Percentiles rank a stretch among this genome's conserved stretches.
phyloP scores from a whole-genome alignment of 2,113 vertebrate species.

The Cisticola juncidis region DNA sequence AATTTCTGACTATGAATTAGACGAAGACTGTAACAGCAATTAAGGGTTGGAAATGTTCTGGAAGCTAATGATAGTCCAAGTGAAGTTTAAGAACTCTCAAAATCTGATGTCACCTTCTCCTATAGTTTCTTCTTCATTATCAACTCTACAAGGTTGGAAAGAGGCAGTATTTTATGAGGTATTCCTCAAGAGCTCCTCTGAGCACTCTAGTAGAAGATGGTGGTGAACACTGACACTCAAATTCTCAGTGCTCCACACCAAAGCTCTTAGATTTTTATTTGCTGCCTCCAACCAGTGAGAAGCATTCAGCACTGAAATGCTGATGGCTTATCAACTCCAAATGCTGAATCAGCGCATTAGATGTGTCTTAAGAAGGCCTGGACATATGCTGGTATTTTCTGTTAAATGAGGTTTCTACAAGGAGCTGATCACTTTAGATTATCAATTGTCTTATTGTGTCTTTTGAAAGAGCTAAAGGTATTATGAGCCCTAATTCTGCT shows the following conservation, averaged over 20 bases:
- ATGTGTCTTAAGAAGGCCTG: neutral
- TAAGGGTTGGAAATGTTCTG: neutral
- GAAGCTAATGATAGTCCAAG: neutral
- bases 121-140: neutral
- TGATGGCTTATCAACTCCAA: neutral
- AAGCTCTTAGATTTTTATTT: neutral
- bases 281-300: neutral
- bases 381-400: neutral
- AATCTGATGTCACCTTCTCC: neutral
- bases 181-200: neutral
- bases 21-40: neutral
- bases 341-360: neutral
- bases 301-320: neutral
- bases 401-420: neutral
- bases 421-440: neutral
- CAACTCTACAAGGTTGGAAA: neutral
- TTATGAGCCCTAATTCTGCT: neutral
- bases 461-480: neutral
- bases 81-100: neutral
- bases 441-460: neutral
- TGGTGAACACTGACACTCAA: neutral
- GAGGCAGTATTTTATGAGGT: neutral
- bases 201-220: neutral
- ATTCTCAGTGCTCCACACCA: neutral
- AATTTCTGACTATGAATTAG: neutral